Evolutionary conservation across 2,888 invertebrate genomes (phyloP), one percentile per base, ranked within the genome.

Genomic region (Masnerella sp.): DNA sequence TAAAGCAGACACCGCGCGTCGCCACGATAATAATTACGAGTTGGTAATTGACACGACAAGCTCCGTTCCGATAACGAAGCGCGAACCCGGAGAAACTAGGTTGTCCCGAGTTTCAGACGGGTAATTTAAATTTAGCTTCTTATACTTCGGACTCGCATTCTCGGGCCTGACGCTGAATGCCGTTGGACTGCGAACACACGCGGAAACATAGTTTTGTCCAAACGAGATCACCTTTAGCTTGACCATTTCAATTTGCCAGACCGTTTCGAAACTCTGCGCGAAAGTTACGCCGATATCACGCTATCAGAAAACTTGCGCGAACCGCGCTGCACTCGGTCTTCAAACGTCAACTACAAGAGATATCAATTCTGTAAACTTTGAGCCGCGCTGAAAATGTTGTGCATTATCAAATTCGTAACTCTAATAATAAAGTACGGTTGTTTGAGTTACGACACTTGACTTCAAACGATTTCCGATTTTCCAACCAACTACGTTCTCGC

Each of bases 111-210:
- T 73, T 47, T 7, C 45, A 20, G 45, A 49, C 32, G 38, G 51
- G 65, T 69, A 78, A 78, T 77, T 79, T 77, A 74, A 77, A 80
- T 79, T 78, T 76, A 79, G 79, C 78, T 79, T 76, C 78, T 67
- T 74, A 47, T 45, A 56, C 61, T 61, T 71, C 43, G 61, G 18
- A 62, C 64, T 77, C 65, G 62, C 54, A 40, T 47, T 54, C 49
- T 47, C 54, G 5, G 28, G 15, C 51, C 18, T 30, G 38, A 28
- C 58, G 42, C 42, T 20, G 42, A 38, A 42, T 56, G 54, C 56
- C 56, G 43, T 20, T 56, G 30, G 42, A 61, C 59, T 18, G 49
- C 52, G 52, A 59, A 65, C 47, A 54, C n/a, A 42, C 42, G 38
- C 67, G 22, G 51, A 52, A 62, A 49, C 67, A 18, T 56, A 72